phyloP scores from a whole-genome alignment of 2,888 invertebrate species.

The Rotaria sp. region DNA sequence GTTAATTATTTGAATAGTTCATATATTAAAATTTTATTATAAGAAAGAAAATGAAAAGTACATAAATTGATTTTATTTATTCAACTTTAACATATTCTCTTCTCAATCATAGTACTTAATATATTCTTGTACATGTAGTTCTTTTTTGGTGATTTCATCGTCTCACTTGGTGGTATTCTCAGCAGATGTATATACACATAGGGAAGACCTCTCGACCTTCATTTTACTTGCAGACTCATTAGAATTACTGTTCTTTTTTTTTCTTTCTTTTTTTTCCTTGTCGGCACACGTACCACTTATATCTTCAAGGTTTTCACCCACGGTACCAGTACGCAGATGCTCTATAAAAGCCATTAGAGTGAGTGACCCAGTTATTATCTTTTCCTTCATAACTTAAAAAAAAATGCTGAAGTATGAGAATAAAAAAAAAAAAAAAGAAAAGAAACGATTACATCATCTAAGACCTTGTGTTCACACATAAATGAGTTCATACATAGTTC shows the following conservation, averaged over 20 bases:
- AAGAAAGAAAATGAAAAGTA: not conserved
- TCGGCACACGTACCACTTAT: constrained; percentile 19
- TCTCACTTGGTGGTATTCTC: constrained; percentile 19
- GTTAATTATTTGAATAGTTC: not conserved
- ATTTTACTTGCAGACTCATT: constrained; percentile 5
- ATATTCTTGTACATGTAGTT: not conserved
- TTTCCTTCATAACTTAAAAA: not conserved
- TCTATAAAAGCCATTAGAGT: constrained; percentile 9
- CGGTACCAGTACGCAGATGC: constrained; percentile 17
- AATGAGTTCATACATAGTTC: not conserved
- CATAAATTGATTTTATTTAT: not conserved
- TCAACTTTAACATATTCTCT: not conserved
- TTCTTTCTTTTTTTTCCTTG: not conserved
- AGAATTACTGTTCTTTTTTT: not conserved
- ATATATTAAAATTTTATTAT: not conserved
- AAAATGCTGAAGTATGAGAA: not conserved
- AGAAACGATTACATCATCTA: not conserved
- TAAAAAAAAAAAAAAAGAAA: not conserved
- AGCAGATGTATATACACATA: not conserved
- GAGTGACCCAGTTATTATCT: constrained; percentile 2
- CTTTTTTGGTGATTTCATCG: not conserved
- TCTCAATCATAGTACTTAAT: not conserved
- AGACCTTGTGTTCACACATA: not conserved
- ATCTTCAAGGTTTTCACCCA: constrained; percentile 7
- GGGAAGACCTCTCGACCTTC: not conserved